Base-by-base conservation (phyloP, 2,888 invertebrate genomes). In the Tupiocoris notatus region DNA sequence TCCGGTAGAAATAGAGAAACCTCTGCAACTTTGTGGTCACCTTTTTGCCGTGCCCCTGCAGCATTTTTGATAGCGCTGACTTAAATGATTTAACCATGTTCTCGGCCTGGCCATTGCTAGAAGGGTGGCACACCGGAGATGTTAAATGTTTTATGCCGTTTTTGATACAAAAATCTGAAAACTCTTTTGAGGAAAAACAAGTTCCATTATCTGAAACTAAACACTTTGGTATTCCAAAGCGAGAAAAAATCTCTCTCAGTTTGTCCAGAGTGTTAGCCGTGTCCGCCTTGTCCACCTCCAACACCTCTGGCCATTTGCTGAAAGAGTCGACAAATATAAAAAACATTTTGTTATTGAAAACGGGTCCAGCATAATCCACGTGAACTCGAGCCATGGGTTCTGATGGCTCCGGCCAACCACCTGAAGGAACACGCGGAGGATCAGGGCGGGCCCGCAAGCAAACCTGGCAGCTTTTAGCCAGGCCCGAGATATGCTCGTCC, bases 401-500 rank as follows among this genome's bases (percentile, higher is more conserved):
- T 12, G 7, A 2, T n/a, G 64, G 18, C 23, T 25, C 24, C 7
- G 64, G 64, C 64, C 25, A 25, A n/a, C 64, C 12, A 18, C 7
- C 17, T 17, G 64, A 23, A 18, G 61, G 61, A 9, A 17, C 17
- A 7, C n/a, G 24, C 16, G 75, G 54, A 20, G 81, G 80, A 56
- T 77, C 74, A 0, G 58, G 56, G 65, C 66, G 54, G 63, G 21
- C 57, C 57, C 71, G 68, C 25, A 70, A 54, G 77, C 81, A 82
- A 39, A 67, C 16, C 17, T 63, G 22, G 77, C 81, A 82, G 9
- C 58, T 77, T 75, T 81, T 82, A 7, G 68, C 62, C 9, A 77
- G 18, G 0, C 76, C 61, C 77, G 81, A 81, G 54, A 82, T 82
- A 39, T 81, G 76, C 23, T 67, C 39, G 74, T 81, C 80, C n/a